These are phyloP conservation scores for Cantharis rustica DNA, from an alignment of 2,888 invertebrate genomes.

Conservation along the genomic window DNA sequence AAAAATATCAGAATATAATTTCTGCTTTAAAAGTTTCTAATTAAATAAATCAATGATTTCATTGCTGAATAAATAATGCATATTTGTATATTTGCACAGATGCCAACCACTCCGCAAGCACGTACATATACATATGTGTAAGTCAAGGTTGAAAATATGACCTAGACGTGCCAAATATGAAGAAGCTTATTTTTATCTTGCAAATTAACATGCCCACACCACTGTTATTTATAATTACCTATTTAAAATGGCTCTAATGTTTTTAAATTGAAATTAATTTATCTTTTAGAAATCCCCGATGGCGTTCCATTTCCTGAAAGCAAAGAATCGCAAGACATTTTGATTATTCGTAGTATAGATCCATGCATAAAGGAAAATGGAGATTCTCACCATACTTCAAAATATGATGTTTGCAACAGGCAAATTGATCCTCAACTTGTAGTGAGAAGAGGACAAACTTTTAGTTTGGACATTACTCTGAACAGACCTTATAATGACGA, in stretches of 20 bases:
- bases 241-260: not conserved
- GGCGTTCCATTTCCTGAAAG: conserved; percentile 37
- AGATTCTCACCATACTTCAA: conserved; percentile 75
- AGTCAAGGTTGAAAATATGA: conserved; percentile 2
- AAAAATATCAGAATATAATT: not conserved
- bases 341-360: conserved; percentile 75
- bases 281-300: conserved; percentile 36
- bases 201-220: not conserved
- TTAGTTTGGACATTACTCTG: conserved; percentile 72
- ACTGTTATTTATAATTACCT: not conserved
- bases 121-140: not conserved
- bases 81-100: not conserved
- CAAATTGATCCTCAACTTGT: conserved; percentile 66
- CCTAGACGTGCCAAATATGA: conserved; percentile 9
- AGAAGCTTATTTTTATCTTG: not conserved
- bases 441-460: conserved; percentile 82
- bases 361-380: conserved; percentile 77
- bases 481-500: conserved; percentile 75
- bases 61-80: not conserved
- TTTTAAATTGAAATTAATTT: not conserved
- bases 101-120: not conserved
- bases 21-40: not conserved
- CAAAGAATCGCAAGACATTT: conserved; percentile 53
- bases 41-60: not conserved
- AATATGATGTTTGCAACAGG: conserved; percentile 75